phyloP scores from a whole-genome alignment of 2,797 vertebrate genomes.

The Tiaroga cobitis region DNA sequence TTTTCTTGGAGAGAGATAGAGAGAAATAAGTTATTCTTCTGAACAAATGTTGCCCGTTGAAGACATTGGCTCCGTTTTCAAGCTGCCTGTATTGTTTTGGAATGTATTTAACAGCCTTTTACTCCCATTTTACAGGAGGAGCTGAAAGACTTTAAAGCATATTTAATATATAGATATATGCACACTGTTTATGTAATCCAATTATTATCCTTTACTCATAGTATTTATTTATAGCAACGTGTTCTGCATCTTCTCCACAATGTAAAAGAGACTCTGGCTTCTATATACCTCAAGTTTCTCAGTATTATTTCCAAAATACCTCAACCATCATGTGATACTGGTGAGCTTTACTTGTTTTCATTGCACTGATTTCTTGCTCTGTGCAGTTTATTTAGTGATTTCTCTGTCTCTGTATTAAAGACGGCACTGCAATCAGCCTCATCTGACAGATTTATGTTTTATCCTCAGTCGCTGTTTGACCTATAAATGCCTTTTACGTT shows the following conservation, averaged over 20 bases:
- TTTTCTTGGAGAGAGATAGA: conserved; percentile 8
- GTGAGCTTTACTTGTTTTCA: background rate
- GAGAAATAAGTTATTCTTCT: conserved; percentile 47
- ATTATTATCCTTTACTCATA: conserved; percentile 75
- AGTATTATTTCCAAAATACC: background rate
- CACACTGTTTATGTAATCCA: conserved; percentile 69
- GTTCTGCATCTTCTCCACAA: conserved; percentile 63
- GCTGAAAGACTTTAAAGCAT: conserved; percentile 75
- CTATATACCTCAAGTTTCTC: background rate
- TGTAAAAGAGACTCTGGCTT: background rate
- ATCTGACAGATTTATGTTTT: conserved; percentile 17
- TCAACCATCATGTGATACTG: background rate
- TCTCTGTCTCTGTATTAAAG: conserved; percentile 9
- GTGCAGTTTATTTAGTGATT: background rate
- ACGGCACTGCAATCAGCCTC: background rate
- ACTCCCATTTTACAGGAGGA: conserved; percentile 82
- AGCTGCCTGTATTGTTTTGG: conserved; percentile 62
- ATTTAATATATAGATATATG: conserved; percentile 79
- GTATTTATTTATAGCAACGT: conserved; percentile 68
- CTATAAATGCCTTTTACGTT: conserved; percentile 9
- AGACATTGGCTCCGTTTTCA: conserved; percentile 67
- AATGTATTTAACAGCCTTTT: conserved; percentile 76
- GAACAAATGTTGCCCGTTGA: conserved; percentile 62
- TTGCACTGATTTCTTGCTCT: background rate
- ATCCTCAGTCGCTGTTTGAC: background rate